A percentile compares a stretch with the other conserved stretches of the same genome.
phyloP scores from a whole-genome alignment of 2,113 vertebrate genomes.

The Cyanoliseus patagonus region DNA sequence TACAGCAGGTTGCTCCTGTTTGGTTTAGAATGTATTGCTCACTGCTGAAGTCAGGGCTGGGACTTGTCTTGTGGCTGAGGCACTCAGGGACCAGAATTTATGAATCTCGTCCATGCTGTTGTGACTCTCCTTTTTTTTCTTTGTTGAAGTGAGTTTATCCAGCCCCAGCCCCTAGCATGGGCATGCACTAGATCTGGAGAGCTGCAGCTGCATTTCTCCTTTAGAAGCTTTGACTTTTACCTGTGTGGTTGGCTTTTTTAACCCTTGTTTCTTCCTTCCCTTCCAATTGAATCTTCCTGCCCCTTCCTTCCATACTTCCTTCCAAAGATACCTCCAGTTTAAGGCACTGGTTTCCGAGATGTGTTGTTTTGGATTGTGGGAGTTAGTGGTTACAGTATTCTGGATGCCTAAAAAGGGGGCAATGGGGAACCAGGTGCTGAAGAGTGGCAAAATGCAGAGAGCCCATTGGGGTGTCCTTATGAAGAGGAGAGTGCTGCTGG shows the following conservation, averaged over 20 bases:
- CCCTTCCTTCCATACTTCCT: background rate
- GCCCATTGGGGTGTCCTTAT: background rate
- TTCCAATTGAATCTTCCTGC: background rate
- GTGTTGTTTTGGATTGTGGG: background rate
- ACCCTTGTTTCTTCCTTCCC: background rate
- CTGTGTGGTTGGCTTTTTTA: rapidly evolving
- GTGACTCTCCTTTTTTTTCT: background rate
- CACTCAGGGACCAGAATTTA: background rate
- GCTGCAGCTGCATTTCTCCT: background rate
- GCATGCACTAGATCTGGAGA: background rate
- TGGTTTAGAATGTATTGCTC: constrained; percentile 5
- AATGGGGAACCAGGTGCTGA: background rate
- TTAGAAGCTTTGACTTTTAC: background rate
- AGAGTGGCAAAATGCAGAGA: background rate
- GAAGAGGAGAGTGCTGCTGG: background rate
- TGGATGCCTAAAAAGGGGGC: background rate
- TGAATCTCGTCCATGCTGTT: background rate
- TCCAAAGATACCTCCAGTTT: background rate
- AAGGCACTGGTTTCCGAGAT: background rate
- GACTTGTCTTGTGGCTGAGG: background rate
- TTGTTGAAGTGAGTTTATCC: background rate
- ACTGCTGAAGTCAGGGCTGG: background rate
- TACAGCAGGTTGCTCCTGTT: background rate
- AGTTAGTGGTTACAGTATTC: background rate
- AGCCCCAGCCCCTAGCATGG: background rate